phyloP scores from a whole-genome alignment of 2,113 vertebrate genomes.

The Talpa occidentalis region DNA sequence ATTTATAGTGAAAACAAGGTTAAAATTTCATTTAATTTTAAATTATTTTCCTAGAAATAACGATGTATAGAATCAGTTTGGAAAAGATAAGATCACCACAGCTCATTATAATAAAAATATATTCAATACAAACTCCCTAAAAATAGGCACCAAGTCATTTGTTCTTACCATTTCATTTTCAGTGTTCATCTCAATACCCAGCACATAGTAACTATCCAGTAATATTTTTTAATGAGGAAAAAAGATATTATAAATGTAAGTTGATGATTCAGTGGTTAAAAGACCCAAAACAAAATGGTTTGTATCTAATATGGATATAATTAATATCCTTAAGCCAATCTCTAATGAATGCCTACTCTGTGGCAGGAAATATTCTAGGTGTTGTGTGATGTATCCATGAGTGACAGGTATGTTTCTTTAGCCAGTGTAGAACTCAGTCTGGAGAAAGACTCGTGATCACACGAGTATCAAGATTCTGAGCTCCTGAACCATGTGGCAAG shows the following conservation, averaged over 20 bases:
- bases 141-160: background rate
- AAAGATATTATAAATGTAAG: background rate
- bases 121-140: background rate
- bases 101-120: background rate
- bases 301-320: background rate
- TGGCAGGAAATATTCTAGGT: background rate
- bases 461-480: background rate
- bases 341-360: background rate
- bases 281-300: background rate
- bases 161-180: background rate
- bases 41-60: conserved; percentile 11
- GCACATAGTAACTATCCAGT: background rate
- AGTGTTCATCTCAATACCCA: background rate
- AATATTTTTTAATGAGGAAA: background rate
- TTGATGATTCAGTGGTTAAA: background rate
- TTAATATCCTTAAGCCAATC: background rate
- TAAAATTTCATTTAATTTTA: background rate
- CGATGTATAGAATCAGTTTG: background rate
- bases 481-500: background rate
- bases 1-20: background rate
- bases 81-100: background rate
- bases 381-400: background rate
- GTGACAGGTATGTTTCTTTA: background rate
- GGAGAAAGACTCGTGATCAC: background rate
- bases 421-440: background rate